phyloP scores from a whole-genome alignment of 2,888 invertebrate genomes.

The Clistopyga incitator region DNA sequence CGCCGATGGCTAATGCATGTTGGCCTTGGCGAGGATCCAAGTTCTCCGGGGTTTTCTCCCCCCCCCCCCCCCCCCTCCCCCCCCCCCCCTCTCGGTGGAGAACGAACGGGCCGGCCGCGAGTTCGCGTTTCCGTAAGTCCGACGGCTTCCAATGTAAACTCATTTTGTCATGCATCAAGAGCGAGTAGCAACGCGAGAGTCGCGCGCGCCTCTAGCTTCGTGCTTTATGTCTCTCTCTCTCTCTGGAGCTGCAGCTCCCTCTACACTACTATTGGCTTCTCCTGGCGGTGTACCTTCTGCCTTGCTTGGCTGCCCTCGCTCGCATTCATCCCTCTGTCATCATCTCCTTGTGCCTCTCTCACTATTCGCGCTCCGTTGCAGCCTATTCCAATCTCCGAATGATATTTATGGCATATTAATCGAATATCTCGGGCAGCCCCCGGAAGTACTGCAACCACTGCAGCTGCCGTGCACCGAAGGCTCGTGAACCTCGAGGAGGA shows the following conservation, averaged over 20 bases:
- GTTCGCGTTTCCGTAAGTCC: constrained; percentile 58
- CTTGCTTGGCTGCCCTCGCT: constrained; percentile 35
- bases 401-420: constrained; percentile 78
- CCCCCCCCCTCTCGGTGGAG: constrained; percentile 51
- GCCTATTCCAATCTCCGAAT: constrained; percentile 67
- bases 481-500: constrained; percentile 45
- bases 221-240: constrained; percentile 23
- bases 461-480: constrained; percentile 28
- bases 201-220: constrained; percentile 17
- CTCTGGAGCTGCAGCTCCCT: background rate
- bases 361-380: constrained; percentile 54
- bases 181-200: constrained; percentile 1
- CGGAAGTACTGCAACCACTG: constrained; percentile 44
- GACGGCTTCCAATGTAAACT: constrained; percentile 77
- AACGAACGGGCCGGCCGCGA: constrained; percentile 54
- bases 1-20: constrained; percentile 82
- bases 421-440: constrained; percentile 70
- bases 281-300: constrained; percentile 30
- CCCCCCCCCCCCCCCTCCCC: constrained; percentile 65
- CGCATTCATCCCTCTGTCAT: constrained; percentile 45
- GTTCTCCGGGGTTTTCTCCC: constrained; percentile 76
- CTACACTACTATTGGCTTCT: background rate
- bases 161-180: constrained; percentile 80
- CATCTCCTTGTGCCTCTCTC: constrained; percentile 13
- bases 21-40: constrained; percentile 82